These are phyloP conservation scores for Candoia aspera DNA, from an alignment of 2,113 vertebrate species.

Conservation along the genomic window DNA sequence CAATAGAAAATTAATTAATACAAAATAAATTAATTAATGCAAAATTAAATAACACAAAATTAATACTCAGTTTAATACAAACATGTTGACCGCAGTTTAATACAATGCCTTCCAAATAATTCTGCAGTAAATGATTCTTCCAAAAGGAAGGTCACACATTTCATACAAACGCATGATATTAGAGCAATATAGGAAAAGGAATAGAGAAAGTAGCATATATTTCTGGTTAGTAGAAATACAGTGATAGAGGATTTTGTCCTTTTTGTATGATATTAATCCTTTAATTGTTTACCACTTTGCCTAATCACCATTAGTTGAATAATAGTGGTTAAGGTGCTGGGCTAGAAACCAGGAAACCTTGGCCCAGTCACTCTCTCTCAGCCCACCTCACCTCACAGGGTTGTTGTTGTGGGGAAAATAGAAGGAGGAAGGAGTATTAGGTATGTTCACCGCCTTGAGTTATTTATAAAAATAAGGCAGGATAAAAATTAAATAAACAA, in stretches of 20 bases:
- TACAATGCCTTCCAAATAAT: not conserved
- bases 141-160: not conserved
- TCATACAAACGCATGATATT: not conserved
- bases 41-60: too few species aligned
- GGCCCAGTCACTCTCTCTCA: too few species aligned
- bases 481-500: too few species aligned
- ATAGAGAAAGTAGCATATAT: not conserved
- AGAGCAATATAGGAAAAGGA: not conserved
- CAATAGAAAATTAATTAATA: too few species aligned
- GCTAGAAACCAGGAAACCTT: too few species aligned
- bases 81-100: not conserved
- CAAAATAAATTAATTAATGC: too few species aligned
- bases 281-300: not conserved
- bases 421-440: too few species aligned
- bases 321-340: too few species aligned
- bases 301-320: not conserved
- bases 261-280: not conserved
- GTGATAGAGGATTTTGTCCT: not conserved
- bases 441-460: too few species aligned
- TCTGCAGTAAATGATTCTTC: not conserved
- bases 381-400: too few species aligned
- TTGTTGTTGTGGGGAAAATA: too few species aligned
- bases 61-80: not conserved
- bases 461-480: too few species aligned
- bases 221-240: not conserved